phyloP scores from a whole-genome alignment of 2,113 vertebrate species.

The Nothobranchius kuhntae region DNA sequence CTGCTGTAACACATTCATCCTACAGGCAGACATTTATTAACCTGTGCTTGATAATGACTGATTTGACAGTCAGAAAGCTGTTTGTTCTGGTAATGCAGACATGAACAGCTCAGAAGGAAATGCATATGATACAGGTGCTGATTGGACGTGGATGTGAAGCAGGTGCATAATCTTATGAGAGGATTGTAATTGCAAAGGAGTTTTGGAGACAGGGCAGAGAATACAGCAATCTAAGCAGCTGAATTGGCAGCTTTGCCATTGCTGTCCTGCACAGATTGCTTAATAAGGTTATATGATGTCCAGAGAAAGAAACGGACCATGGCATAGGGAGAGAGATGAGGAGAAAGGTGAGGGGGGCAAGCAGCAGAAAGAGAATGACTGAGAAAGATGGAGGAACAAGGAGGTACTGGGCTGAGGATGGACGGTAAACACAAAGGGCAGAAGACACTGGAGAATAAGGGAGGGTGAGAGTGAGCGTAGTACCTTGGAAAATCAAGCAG shows the following conservation, averaged over 20 bases:
- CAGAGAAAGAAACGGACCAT: constrained; percentile 45
- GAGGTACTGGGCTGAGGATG: constrained; percentile 23
- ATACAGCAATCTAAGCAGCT: constrained; percentile 67
- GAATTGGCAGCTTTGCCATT: constrained; percentile 69
- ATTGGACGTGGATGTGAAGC: constrained; percentile 46
- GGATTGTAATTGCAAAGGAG: constrained; percentile 61
- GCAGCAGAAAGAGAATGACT: constrained; percentile 12
- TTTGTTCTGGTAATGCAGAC: constrained; percentile 19
- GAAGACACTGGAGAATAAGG: constrained; percentile 54
- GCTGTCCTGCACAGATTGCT: constrained; percentile 68
- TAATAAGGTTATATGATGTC: constrained; percentile 70
- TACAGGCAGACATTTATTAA: constrained; percentile 21
- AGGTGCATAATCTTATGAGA: constrained; percentile 57
- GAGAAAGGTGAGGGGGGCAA: constrained; percentile 20
- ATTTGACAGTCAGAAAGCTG: constrained; percentile 21
- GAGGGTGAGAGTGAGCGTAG: constrained; percentile 50
- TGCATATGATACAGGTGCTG: constrained; percentile 27
- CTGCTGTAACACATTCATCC: constrained; percentile 18
- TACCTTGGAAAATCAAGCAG: constrained; percentile 71
- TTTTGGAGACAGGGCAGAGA: constrained; percentile 58
- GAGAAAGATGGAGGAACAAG: constrained; percentile 24
- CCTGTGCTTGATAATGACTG: constrained; percentile 21
- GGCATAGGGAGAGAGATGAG: constrained; percentile 25
- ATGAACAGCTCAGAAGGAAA: constrained; percentile 22
- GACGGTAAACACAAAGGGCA: constrained; percentile 14